A percentile compares a stretch with the other conserved stretches of the same genome.
These are phyloP conservation scores for Diabrotica undecimpunctata DNA, from an alignment of 1,140 invertebrate genomes.

Conservation along the genomic window DNA sequence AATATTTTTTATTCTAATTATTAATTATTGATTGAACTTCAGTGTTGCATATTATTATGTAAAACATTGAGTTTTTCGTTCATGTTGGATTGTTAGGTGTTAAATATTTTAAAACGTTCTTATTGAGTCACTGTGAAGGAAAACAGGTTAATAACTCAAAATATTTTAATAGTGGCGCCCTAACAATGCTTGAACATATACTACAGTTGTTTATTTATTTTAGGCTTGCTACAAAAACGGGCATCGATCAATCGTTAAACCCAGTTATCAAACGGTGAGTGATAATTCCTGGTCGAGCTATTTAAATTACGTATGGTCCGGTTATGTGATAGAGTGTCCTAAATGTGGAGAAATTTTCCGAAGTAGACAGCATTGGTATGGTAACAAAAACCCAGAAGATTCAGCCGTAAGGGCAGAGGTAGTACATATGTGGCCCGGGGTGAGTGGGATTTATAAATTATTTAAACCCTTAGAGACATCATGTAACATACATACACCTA, in stretches of 20 bases:
- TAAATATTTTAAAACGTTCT: no score
- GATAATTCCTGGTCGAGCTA: slow-evolving; percentile 70
- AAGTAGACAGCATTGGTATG: slow-evolving; percentile 81
- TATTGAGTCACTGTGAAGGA: no score
- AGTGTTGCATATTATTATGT: not conserved
- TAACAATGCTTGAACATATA: no score
- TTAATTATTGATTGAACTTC: not conserved
- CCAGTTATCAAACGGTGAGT: slow-evolving; percentile 56
- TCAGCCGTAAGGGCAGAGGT: slow-evolving; percentile 64
- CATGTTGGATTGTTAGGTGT: no score
- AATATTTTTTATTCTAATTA: slow-evolving; percentile 21
- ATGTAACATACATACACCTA: not conserved
- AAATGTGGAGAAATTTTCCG: slow-evolving; percentile 80
- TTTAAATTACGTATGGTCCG: slow-evolving; percentile 77
- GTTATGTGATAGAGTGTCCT: slow-evolving; percentile 76
- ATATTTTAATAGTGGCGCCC: no score
- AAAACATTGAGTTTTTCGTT: no score
- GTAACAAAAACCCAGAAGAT: slow-evolving; percentile 74
- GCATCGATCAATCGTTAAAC: slow-evolving; percentile 60
- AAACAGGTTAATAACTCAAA: no score
- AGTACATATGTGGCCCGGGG: slow-evolving; percentile 76
- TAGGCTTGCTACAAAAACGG: slow-evolving; percentile 58
- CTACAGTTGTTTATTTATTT: not conserved
- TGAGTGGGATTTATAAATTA: slow-evolving; percentile 45
- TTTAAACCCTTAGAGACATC: no score